Evolutionary conservation across 2,113 vertebrate species (phyloP).

Genomic region (Gadus chalcogrammus): DNA sequence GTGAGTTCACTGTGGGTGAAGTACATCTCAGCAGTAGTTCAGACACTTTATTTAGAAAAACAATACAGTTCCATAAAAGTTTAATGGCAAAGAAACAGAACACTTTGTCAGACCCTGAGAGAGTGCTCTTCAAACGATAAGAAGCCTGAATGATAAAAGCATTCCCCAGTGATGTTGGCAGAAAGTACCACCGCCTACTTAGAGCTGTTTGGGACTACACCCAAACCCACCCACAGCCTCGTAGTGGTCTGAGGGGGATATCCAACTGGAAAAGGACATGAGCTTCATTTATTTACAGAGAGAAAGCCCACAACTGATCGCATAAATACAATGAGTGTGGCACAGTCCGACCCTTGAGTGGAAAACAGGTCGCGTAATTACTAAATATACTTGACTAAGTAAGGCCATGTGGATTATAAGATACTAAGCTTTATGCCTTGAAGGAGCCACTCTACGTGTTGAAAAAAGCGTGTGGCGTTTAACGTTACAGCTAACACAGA

Average conservation of each 20-base stretch:
- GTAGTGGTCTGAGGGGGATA: constrained; percentile 11
- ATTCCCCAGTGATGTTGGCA: constrained; percentile 39
- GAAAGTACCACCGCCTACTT: constrained; percentile 1
- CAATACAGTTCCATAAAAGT: constrained; percentile 38
- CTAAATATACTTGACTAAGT: constrained; percentile 13
- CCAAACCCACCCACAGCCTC: constrained; percentile 12
- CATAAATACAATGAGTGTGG: constrained; percentile 19
- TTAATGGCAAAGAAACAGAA: constrained; percentile 44
- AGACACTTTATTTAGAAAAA: background rate
- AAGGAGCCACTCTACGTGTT: constrained; percentile 30
- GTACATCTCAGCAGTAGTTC: no score
- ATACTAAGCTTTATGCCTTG: constrained; percentile 24
- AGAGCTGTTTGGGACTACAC: background rate
- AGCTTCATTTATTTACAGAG: constrained; percentile 30
- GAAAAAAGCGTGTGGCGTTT: constrained; percentile 31
- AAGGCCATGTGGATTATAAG: constrained; percentile 26
- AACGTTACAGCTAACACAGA: constrained; percentile 6
- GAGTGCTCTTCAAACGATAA: constrained; percentile 34
- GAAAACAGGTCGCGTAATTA: background rate
- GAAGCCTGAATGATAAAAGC: constrained; percentile 27
- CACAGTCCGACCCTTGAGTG: background rate
- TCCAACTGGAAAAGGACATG: background rate
- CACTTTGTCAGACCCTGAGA: constrained; percentile 25
- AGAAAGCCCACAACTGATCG: constrained; percentile 14
- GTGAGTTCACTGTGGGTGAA: no score